These are phyloP conservation scores for Dicroscelio sp. DNA, from an alignment of 2,888 invertebrate genomes.

Conservation along the genomic window DNA sequence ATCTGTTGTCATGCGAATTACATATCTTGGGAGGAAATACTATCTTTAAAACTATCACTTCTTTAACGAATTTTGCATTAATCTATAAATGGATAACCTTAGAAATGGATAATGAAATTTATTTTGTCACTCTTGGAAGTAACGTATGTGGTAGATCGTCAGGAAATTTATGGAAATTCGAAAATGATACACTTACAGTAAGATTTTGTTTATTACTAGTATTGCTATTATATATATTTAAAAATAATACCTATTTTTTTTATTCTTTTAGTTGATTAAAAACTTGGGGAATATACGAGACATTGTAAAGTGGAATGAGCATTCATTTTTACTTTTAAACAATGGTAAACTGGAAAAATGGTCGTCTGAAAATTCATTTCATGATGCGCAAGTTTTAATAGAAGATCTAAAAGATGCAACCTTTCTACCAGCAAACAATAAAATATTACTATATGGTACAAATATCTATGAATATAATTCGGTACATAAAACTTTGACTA, in stretches of 20 bases:
- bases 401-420: too few relatives aligned
- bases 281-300: slow-evolving; percentile 85
- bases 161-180: slow-evolving; percentile 91
- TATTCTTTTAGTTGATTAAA: slow-evolving; percentile 86
- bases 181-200: slow-evolving; percentile 77
- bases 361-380: slow-evolving; percentile 76
- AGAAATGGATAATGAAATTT: slow-evolving; percentile 88
- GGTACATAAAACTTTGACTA: too few relatives aligned
- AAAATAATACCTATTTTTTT: slow-evolving; percentile 17
- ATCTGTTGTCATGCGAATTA: slow-evolving; percentile 91
- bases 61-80: slow-evolving; percentile 91
- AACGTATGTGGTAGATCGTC: slow-evolving; percentile 88
- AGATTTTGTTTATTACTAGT: too few relatives aligned
- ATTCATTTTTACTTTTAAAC: slow-evolving; percentile 80
- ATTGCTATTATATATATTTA: too few relatives aligned
- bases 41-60: slow-evolving; percentile 87
- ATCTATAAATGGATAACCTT: slow-evolving; percentile 91
- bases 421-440: too few relatives aligned
- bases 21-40: slow-evolving; percentile 90
- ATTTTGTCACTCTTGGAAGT: slow-evolving; percentile 90
- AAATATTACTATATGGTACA: too few relatives aligned
- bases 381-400: too few relatives aligned
- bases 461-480: too few relatives aligned
- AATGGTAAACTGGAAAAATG: slow-evolving; percentile 76
- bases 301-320: slow-evolving; percentile 77